A percentile compares a stretch with the other conserved stretches of the same genome.
Evolutionary conservation across 2,113 vertebrate genomes (phyloP).

Genomic region (Siniperca chuatsi): DNA sequence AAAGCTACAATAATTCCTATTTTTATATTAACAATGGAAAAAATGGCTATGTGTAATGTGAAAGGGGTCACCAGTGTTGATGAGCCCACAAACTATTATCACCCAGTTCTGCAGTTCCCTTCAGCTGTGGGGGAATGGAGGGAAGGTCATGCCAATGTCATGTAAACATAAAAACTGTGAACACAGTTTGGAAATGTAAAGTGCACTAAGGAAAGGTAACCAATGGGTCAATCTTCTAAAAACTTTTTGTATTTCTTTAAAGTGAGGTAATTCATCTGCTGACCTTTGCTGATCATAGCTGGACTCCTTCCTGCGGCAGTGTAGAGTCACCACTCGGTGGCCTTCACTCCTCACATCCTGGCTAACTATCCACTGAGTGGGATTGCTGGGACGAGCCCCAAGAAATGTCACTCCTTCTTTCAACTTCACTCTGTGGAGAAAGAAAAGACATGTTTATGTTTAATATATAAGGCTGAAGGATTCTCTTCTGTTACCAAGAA

Average conservation of each 20-base stretch:
- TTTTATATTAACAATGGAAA: not conserved
- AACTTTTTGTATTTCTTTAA: not conserved
- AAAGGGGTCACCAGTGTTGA: too few species aligned
- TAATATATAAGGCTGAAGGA: not conserved
- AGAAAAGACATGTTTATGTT: constrained; percentile 9
- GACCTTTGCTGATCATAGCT: constrained; percentile 85
- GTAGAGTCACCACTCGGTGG: constrained; percentile 87
- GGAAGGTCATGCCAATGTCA: too few species aligned
- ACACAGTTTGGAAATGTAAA: not conserved
- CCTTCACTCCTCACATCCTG: constrained; percentile 86
- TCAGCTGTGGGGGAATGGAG: not conserved
- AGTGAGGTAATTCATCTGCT: constrained; percentile 32
- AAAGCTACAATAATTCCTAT: not conserved
- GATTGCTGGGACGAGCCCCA: constrained; percentile 89
- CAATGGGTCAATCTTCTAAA: not conserved
- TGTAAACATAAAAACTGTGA: not conserved
- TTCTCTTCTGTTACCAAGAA: not conserved
- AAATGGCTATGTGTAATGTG: too few species aligned
- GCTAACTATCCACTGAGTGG: constrained; percentile 89
- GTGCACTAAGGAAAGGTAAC: not conserved
- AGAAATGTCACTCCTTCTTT: constrained; percentile 90
- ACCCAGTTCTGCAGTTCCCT: not conserved
- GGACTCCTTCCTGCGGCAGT: constrained; percentile 88
- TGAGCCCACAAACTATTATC: not conserved
- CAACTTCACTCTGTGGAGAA: constrained; percentile 90